Conservation (phyloP, 2,888 invertebrate species). For the Colletes collaris region DNA sequence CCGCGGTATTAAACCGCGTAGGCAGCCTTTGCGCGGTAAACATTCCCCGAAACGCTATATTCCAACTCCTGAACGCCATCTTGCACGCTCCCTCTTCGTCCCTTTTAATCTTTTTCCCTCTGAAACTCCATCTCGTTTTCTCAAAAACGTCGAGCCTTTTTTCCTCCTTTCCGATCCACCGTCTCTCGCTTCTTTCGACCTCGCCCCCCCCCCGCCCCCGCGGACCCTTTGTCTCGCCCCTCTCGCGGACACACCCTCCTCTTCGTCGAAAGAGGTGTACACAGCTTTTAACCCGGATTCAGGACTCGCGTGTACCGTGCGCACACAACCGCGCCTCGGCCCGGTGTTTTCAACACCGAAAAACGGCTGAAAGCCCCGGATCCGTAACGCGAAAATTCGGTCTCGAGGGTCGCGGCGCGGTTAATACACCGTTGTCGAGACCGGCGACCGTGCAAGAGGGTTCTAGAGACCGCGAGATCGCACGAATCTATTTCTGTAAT, state of each 20-base stretch:
- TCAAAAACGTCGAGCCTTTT: slow-evolving; percentile 18
- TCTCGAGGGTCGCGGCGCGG: slow-evolving; percentile 13
- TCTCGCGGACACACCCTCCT: background rate
- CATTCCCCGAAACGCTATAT: slow-evolving; percentile 54
- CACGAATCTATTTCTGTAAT: too few relatives aligned
- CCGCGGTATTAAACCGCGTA: slow-evolving; percentile 55
- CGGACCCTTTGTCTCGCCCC: slow-evolving; percentile 30
- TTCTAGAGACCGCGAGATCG: too few relatives aligned
- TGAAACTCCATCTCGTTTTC: slow-evolving; percentile 16
- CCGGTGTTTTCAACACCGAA: too few relatives aligned
- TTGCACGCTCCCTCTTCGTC: slow-evolving; percentile 12
- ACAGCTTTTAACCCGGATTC: slow-evolving; percentile 73
- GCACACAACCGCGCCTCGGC: too few relatives aligned
- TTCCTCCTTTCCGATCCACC: slow-evolving; percentile 16
- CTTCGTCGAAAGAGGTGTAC: slow-evolving; percentile 56
- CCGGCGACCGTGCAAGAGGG: too few relatives aligned
- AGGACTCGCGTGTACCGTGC: slow-evolving; percentile 48
- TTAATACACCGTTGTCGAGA: too few relatives aligned
- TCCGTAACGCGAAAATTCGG: too few relatives aligned
- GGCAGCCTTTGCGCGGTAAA: slow-evolving; percentile 61
- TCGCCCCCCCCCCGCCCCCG: background rate
- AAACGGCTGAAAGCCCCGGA: too few relatives aligned
- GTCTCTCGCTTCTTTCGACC: slow-evolving; percentile 7
- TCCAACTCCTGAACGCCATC: background rate
- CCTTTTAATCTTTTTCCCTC: background rate